Percentiles rank a stretch among this genome's conserved stretches.
These are phyloP conservation scores for Todiramphus saurophagus DNA, from an alignment of 2,113 vertebrate species.

Conservation along the genomic window DNA sequence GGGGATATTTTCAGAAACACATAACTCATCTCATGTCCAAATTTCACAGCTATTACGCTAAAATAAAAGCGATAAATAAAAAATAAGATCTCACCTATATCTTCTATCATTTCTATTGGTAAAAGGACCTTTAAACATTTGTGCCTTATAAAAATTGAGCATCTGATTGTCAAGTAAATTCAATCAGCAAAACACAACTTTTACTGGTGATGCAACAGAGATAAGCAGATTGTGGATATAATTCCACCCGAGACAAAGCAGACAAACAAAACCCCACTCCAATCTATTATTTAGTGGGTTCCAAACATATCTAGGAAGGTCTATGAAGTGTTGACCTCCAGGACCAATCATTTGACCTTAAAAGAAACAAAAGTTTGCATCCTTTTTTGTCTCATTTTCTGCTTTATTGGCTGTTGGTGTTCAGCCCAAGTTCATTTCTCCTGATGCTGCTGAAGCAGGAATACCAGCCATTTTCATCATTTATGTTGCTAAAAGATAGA, in stretches of 20 bases:
- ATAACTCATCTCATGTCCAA: neutral
- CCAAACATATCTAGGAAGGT: neutral
- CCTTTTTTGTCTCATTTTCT: neutral
- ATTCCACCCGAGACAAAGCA: neutral
- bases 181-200: neutral
- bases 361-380: neutral
- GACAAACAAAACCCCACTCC: neutral
- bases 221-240: neutral
- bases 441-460: neutral
- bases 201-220: neutral
- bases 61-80: neutral
- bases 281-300: conserved; percentile 11
- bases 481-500: rapidly evolving
- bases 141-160: neutral
- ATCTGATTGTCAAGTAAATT: neutral
- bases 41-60: neutral
- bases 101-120: neutral
- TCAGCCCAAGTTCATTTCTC: neutral
- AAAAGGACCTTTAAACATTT: neutral
- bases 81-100: neutral
- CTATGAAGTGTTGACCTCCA: neutral
- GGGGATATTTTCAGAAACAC: neutral
- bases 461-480: neutral
- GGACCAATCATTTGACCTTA: neutral
- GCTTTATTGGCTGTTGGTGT: neutral